Evolutionary conservation across 37 sponge, comb jelly and placozoan genomes (phyloP), one percentile per base, ranked within the genome.

Genomic region (Amphimedon queenslandica): DNA sequence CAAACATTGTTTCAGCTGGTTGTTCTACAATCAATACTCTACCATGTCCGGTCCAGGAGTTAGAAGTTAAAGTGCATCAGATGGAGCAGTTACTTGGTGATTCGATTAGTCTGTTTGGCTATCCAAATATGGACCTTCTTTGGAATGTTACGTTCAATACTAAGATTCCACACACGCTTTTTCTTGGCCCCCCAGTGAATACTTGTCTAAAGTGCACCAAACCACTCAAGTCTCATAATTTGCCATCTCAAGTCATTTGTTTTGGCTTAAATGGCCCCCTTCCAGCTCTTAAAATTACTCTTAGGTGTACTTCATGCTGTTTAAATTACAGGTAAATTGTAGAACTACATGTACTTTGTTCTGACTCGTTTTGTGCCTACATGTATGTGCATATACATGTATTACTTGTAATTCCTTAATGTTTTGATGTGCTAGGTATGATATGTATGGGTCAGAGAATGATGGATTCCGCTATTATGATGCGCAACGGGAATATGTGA

Each of bases 281-380:
- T 70, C 71, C 55, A 51, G 71, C 71, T n/a, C 8, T 21, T 6
- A 70, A 70, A 42, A 70, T 70, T 30, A 70, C 37, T 20, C 71
- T 70, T 42, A 25, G 71, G 30, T 70, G 71, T 42, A 47, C 24
- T 8, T 47, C 32, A 4, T 70, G 71, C 32, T n/a, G 28, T 20
- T 5, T 70, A 20, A 40, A 70, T 55, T 70, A 70, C 71, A 25
- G 28, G n/a, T n/a, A n/a, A n/a, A n/a, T n/a, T n/a, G n/a, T n/a
- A n/a, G n/a, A n/a, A n/a, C n/a, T n/a, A n/a, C n/a, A n/a, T n/a
- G n/a, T n/a, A n/a, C n/a, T n/a, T n/a, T n/a, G n/a, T n/a, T n/a
- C n/a, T n/a, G n/a, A n/a, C n/a, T n/a, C n/a, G n/a, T n/a, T n/a
- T n/a, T n/a, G n/a, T n/a, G n/a, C n/a, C n/a, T n/a, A n/a, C n/a